Evolutionary conservation across 1,140 invertebrate species (phyloP), one percentile per base, ranked within the genome.

Genomic region (Drosophila pandora): DNA sequence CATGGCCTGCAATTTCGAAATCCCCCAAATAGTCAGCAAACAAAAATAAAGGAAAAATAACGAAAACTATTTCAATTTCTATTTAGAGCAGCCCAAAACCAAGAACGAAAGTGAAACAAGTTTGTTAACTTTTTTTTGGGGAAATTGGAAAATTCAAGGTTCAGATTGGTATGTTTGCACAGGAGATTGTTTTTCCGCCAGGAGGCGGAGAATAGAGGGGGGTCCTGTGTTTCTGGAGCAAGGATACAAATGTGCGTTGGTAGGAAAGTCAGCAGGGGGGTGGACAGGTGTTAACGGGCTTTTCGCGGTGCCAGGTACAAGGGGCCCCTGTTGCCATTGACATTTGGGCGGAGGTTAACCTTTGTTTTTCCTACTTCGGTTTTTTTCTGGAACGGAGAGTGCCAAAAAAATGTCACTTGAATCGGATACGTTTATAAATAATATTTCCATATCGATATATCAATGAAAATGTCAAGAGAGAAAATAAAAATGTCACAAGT

Each of bases 31-130:
- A 54, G 2, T 4, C 17, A 32, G 12, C 3, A 34, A 34, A 37
- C 3, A 21, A 9, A 48, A 57, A 47, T 43, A 21, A 17, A 37
- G 10, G 9, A 28, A 32, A 22, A 9, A 25, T 25, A 64, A 47
- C 39, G 50, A 69, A 68, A 69, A 69, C 65, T 69, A 69, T 69
- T 67, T 67, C 63, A 64, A 53, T 67, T 69, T 67, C 32, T 49
- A 55, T 55, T 55, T 48, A 47, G 65, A 39, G 37, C 63, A 43
- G 10, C 9, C 39, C 30, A 32, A 68, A 43, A 21, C 41, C 41
- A 3, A 43, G 50, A 69, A 56, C 50, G 30, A 68, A 52, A 68
- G 65, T 55, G 50, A 68, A 69, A 23, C 63, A 41, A 69, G 41
- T 68, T 69, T 32, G 65, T 47, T 57, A 56, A 68, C 50, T 39